phyloP scores from a whole-genome alignment of 2,888 invertebrate genomes.

The Amiota minor region DNA sequence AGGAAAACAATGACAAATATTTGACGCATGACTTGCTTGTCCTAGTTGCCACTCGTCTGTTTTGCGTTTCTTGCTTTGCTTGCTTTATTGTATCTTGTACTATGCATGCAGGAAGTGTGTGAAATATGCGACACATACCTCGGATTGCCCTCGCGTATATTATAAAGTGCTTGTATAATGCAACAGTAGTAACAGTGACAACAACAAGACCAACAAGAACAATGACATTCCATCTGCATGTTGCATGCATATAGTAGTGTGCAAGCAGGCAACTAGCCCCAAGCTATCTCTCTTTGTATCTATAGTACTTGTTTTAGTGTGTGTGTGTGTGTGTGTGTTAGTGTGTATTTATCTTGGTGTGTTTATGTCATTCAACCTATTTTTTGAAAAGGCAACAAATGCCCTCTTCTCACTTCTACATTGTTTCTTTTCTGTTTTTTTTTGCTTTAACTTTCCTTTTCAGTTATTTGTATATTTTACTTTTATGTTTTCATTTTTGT shows the following conservation, averaged over 20 bases:
- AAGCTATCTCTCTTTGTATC: background rate
- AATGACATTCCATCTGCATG: constrained; percentile 7
- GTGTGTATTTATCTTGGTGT: background rate
- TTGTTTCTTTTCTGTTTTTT: background rate
- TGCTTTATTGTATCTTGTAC: background rate
- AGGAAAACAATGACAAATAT: constrained; percentile 53
- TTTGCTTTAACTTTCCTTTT: background rate
- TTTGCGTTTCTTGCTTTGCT: background rate
- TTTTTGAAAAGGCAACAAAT: constrained; percentile 17
- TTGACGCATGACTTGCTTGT: constrained; percentile 52
- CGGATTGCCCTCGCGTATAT: constrained; percentile 11
- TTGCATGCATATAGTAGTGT: background rate
- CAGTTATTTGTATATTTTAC: too few species aligned
- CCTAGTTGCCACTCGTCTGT: constrained; percentile 1
- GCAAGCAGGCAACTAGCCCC: too few species aligned
- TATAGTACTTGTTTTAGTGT: background rate
- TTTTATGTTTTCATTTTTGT: background rate
- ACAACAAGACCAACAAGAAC: background rate
- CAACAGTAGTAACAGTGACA: too few species aligned
- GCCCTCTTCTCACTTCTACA: background rate
- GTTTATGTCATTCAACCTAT: constrained; percentile 2
- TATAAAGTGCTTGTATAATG: too few species aligned
- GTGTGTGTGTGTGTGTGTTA: background rate
- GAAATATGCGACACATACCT: constrained; percentile 27
- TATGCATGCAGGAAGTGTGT: constrained; percentile 17